A percentile compares a stretch with the other conserved stretches of the same genome.
phyloP scores from a whole-genome alignment of 2,888 invertebrate species.

The Hydraecia micacea region DNA sequence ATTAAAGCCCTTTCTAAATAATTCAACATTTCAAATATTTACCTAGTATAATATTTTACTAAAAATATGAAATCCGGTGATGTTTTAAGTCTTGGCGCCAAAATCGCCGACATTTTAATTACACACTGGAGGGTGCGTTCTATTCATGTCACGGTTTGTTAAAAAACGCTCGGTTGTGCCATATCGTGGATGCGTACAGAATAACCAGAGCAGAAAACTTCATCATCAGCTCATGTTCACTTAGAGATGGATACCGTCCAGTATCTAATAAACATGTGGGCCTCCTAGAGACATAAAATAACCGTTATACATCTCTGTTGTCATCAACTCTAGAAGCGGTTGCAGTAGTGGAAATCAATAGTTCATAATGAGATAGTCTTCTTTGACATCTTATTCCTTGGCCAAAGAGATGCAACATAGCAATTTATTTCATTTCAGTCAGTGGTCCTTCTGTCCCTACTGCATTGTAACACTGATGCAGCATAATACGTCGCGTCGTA shows the following conservation, averaged over 20 bases:
- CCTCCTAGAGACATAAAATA: neutral
- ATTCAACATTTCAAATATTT: neutral
- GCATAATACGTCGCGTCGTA: constrained; percentile 19
- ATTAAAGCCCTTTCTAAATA: neutral
- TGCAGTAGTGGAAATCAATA: neutral
- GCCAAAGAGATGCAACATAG: neutral
- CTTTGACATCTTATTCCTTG: neutral
- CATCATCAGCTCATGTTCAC: neutral
- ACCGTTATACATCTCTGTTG: neutral
- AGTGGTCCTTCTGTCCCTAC: neutral
- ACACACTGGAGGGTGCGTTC: constrained; percentile 24
- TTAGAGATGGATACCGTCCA: neutral
- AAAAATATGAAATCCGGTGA: neutral
- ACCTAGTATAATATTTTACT: neutral
- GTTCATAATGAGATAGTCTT: neutral
- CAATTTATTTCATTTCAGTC: neutral
- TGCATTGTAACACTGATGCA: neutral
- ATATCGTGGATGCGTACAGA: neutral
- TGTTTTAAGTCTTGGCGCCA: neutral
- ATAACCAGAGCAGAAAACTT: constrained; percentile 2
- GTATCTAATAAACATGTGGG: neutral
- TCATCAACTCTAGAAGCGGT: neutral
- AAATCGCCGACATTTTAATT: constrained; percentile 40
- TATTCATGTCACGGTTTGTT: constrained; percentile 40
- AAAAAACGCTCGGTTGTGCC: constrained; percentile 19